Conservation (phyloP, 2,888 invertebrate genomes). For the Drosophila diplacantha region DNA sequence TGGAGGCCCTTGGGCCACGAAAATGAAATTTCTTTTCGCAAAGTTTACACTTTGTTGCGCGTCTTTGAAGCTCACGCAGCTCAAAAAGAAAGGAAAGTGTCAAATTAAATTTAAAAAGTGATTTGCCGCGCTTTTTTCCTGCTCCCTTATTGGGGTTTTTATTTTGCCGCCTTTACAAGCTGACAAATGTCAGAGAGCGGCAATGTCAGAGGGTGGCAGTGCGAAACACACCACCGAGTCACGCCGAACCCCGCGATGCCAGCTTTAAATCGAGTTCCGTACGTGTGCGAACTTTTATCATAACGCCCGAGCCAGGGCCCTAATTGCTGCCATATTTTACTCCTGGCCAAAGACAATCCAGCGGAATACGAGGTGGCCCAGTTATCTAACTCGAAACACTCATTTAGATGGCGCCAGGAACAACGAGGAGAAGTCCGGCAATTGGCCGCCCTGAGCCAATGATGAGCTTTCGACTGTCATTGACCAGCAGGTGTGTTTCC, state of each 20-base stretch:
- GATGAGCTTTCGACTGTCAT: slow-evolving; percentile 67
- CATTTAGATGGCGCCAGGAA: slow-evolving; percentile 55
- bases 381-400: slow-evolving; percentile 64
- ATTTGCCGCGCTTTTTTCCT: slow-evolving; percentile 58
- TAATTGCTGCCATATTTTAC: slow-evolving; percentile 44
- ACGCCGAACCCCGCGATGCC: neutral
- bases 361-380: slow-evolving; percentile 50
- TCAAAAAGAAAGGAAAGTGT: slow-evolving; percentile 57
- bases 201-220: slow-evolving; percentile 41
- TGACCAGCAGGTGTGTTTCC: slow-evolving; percentile 66
- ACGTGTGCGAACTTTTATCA: neutral
- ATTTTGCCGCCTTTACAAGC: slow-evolving; percentile 37
- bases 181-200: slow-evolving; percentile 48
- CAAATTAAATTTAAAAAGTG: slow-evolving; percentile 71
- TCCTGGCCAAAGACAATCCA: slow-evolving; percentile 37
- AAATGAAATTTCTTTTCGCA: slow-evolving; percentile 56
- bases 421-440: slow-evolving; percentile 5
- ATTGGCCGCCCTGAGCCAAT: slow-evolving; percentile 37
- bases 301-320: slow-evolving; percentile 6
- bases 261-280: slow-evolving; percentile 6
- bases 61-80: slow-evolving; percentile 54
- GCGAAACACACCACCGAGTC: slow-evolving; percentile 52
- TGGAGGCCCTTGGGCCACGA: slow-evolving; percentile 46
- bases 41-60: slow-evolving; percentile 66
- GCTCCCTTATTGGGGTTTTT: slow-evolving; percentile 21